These are phyloP conservation scores for Scartelaos histophorus DNA, from an alignment of 2,113 vertebrate genomes.

Conservation along the genomic window DNA sequence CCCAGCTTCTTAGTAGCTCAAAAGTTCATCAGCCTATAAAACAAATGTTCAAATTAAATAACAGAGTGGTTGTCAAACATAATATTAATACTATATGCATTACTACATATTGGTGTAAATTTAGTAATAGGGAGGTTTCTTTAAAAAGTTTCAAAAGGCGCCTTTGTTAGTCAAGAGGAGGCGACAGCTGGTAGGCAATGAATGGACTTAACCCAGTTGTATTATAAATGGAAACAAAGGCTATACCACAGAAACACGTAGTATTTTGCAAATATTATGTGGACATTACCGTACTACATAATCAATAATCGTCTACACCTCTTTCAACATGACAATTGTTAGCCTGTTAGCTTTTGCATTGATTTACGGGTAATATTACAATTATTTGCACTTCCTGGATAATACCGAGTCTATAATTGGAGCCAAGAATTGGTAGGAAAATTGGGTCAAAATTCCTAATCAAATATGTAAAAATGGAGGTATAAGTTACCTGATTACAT, in stretches of 20 bases:
- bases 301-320: background rate
- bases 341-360: constrained; percentile 44
- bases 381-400: background rate
- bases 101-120: background rate
- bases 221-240: constrained; percentile 45
- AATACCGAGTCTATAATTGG: background rate
- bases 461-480: background rate
- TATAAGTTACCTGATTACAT: constrained; percentile 38
- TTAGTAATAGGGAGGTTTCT: background rate
- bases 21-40: constrained; percentile 5
- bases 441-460: background rate
- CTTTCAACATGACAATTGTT: background rate
- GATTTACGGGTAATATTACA: constrained; percentile 9
- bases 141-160: constrained; percentile 6
- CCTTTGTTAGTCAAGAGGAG: constrained; percentile 25
- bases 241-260: background rate
- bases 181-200: constrained; percentile 46
- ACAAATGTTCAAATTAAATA: background rate
- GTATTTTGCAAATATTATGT: background rate
- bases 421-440: background rate
- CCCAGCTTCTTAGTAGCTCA: constrained; percentile 20
- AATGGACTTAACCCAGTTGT: constrained; percentile 54
- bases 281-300: background rate
- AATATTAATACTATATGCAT: background rate
- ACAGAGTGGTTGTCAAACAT: too few relatives aligned